A percentile compares a stretch with the other conserved stretches of the same genome.
phyloP scores from a whole-genome alignment of 2,113 vertebrate genomes.

The Rhinopomastus cyanomelas region DNA sequence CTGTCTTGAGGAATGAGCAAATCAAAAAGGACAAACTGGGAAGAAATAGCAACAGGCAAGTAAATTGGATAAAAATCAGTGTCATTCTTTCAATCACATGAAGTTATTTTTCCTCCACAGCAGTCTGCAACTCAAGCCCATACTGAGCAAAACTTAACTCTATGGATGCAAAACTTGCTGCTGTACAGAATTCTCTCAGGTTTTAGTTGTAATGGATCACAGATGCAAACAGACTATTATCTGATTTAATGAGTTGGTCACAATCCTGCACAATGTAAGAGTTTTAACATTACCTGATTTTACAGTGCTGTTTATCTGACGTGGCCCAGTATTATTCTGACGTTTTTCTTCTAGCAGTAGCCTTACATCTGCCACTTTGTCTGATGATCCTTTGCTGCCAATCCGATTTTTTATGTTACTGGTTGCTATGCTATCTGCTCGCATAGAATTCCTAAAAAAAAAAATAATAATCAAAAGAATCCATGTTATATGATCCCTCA shows the following conservation, averaged over 20 bases:
- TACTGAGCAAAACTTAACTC: background rate
- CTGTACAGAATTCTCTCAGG: background rate
- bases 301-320: conserved; percentile 62
- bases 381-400: conserved; percentile 79
- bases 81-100: background rate
- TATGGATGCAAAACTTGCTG: background rate
- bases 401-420: conserved; percentile 88
- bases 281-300: conserved; percentile 82
- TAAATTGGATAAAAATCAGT: background rate
- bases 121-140: background rate
- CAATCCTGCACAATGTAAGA: background rate
- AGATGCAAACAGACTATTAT: background rate
- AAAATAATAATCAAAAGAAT: no score
- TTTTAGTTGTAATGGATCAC: background rate
- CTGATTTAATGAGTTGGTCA: background rate
- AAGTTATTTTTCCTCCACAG: background rate
- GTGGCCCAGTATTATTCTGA: conserved; percentile 77
- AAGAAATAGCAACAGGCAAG: background rate
- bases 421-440: conserved; percentile 75
- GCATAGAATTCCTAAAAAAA: conserved; percentile 82
- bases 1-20: background rate
- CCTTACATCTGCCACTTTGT: conserved; percentile 88
- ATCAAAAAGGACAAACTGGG: background rate
- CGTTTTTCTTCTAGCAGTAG: conserved; percentile 94
- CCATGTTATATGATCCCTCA: no score